phyloP scores from a whole-genome alignment of 2,888 invertebrate genomes.

The Agrotis exclamationis region DNA sequence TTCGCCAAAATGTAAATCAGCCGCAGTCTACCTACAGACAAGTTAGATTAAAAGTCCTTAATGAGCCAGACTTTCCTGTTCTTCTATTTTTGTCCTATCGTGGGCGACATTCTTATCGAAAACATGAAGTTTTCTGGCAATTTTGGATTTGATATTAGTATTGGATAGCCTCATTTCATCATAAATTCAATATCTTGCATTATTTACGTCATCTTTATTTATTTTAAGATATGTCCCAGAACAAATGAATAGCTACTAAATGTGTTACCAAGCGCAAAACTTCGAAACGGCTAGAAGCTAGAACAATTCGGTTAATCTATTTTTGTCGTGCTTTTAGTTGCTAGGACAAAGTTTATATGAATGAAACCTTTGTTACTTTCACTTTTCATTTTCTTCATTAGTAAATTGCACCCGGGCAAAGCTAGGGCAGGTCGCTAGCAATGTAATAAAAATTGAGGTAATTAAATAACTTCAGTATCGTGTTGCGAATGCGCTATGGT shows the following conservation, averaged over 20 bases:
- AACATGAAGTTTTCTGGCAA: background rate
- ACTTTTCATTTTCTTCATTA: too few relatives aligned
- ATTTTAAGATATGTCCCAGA: constrained; percentile 4
- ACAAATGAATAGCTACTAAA: too few relatives aligned
- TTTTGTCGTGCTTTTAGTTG: too few relatives aligned
- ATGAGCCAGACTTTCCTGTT: constrained; percentile 44
- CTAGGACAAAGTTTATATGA: too few relatives aligned
- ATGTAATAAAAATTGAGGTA: constrained; percentile 6
- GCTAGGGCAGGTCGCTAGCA: background rate
- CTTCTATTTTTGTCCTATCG: constrained; percentile 8
- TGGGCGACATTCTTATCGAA: constrained; percentile 18
- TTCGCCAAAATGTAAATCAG: constrained; percentile 52
- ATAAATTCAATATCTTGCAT: background rate
- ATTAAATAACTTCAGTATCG: constrained; percentile 23
- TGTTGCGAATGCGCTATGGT: constrained; percentile 14
- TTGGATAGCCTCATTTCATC: background rate
- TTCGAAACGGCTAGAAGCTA: too few relatives aligned
- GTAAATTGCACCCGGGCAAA: too few relatives aligned
- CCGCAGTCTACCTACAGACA: constrained; percentile 25
- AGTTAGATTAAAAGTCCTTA: constrained; percentile 28
- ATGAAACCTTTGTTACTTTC: too few relatives aligned
- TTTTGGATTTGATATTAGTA: constrained; percentile 1
- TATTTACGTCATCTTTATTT: background rate
- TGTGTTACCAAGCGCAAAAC: too few relatives aligned
- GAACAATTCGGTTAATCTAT: too few relatives aligned